Evolutionary conservation across 2,888 invertebrate genomes (phyloP).

Genomic region (Trimorus sp.): DNA sequence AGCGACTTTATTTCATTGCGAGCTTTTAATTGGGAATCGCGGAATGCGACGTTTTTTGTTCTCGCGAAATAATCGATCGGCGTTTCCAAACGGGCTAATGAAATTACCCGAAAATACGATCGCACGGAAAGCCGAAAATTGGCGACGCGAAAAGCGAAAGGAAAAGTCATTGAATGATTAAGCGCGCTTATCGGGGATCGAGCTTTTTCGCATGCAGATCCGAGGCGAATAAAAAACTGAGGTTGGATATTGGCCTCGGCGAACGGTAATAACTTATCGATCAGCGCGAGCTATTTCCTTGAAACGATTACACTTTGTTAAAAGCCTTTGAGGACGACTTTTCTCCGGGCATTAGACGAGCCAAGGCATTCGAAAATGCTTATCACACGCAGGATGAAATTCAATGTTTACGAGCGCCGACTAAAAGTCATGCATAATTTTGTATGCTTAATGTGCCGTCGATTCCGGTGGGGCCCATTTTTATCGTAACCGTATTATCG

Average conservation of each 20-base stretch:
- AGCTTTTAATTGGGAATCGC: not conserved
- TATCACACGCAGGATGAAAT: conserved; percentile 51
- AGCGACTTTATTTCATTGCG: not conserved
- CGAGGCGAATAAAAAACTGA: conserved; percentile 49
- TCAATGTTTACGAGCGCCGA: conserved; percentile 46
- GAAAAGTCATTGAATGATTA: too few species aligned
- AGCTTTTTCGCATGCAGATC: conserved; percentile 39
- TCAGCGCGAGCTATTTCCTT: conserved; percentile 61
- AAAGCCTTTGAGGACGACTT: conserved; percentile 55
- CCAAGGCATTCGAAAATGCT: conserved; percentile 47
- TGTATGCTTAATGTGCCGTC: conserved; percentile 54
- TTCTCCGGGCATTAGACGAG: conserved; percentile 47
- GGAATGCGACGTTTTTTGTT: too few species aligned
- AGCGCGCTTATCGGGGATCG: conserved; percentile 19
- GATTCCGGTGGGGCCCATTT: conserved; percentile 23
- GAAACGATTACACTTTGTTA: conserved; percentile 66
- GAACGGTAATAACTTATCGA: conserved; percentile 69
- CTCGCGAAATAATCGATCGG: too few species aligned
- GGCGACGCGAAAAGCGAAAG: too few species aligned
- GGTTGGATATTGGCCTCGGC: conserved; percentile 50
- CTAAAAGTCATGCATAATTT: conserved; percentile 54
- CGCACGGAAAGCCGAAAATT: too few species aligned
- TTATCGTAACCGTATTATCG: conserved; percentile 10
- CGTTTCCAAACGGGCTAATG: too few species aligned
- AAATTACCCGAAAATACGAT: too few species aligned